These are phyloP conservation scores for Trachelipus rathkii DNA, from an alignment of 1,140 invertebrate genomes.

Conservation along the genomic window DNA sequence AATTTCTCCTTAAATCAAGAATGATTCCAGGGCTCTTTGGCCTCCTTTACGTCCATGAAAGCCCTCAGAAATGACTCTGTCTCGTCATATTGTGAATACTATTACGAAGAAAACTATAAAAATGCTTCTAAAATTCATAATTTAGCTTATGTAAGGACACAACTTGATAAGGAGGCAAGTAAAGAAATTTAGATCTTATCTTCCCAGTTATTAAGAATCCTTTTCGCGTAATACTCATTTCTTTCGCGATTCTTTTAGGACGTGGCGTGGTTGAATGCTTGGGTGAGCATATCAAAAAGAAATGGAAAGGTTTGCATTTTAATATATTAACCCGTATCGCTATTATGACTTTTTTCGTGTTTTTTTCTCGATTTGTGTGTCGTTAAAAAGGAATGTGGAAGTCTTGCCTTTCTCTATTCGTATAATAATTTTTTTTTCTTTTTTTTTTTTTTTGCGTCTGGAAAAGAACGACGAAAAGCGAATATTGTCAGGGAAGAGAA, in stretches of 20 bases:
- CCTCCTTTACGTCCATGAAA: neutral
- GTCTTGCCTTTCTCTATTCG: too few relatives aligned
- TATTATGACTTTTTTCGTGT: neutral
- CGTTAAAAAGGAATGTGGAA: neutral
- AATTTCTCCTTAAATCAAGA: too few relatives aligned
- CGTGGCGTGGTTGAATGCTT: neutral
- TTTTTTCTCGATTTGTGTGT: neutral
- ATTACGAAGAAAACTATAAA: neutral
- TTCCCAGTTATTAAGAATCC: neutral
- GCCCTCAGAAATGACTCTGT: neutral
- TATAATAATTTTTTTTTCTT: too few relatives aligned
- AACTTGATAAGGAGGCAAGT: neutral
- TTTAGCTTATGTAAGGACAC: neutral
- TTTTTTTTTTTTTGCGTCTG: too few relatives aligned
- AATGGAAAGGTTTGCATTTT: constrained; percentile 10
- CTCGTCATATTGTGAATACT: neutral
- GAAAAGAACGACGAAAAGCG: too few relatives aligned
- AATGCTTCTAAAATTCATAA: neutral
- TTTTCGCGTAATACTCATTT: neutral
- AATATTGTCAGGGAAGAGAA: too few relatives aligned
- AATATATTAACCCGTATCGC: constrained; percentile 10
- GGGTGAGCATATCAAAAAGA: constrained; percentile 3
- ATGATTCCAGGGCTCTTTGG: neutral
- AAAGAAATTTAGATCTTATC: neutral
- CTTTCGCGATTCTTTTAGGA: neutral